Percentiles rank a stretch among this genome's conserved stretches.
phyloP scores from a whole-genome alignment of 2,113 vertebrate species.

The Laticauda colubrina region DNA sequence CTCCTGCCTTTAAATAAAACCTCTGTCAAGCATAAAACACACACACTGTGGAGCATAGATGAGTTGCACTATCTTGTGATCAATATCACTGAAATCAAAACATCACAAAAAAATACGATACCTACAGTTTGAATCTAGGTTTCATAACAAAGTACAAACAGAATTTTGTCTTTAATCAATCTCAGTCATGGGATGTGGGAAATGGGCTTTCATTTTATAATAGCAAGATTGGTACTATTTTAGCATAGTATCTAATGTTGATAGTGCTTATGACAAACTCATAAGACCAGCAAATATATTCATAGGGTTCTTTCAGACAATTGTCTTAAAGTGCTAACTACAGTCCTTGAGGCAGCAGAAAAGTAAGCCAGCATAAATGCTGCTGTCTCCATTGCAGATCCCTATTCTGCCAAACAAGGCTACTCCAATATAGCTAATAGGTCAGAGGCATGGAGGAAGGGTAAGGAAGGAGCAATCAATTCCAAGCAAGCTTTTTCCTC shows the following conservation, averaged over 20 bases:
- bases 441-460: background rate
- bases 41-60: background rate
- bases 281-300: background rate
- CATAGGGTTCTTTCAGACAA: too few species aligned
- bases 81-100: background rate
- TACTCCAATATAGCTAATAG: background rate
- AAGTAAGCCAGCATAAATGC: background rate
- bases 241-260: background rate
- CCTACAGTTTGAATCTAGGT: background rate
- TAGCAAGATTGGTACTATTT: background rate
- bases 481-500: background rate
- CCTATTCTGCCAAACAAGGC: background rate
- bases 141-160: background rate
- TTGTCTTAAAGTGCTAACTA: background rate
- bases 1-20: background rate
- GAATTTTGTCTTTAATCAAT: background rate
- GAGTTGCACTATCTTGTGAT: background rate
- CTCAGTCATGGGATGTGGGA: background rate
- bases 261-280: background rate
- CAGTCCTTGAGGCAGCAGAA: background rate
- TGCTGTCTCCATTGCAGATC: background rate
- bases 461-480: background rate
- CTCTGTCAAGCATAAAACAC: background rate
- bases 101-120: background rate
- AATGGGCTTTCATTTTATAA: background rate